Percentiles rank a stretch among this genome's conserved stretches.
phyloP scores from a whole-genome alignment of 2,888 invertebrate genomes.

The Trypoxylon attenuatum region DNA sequence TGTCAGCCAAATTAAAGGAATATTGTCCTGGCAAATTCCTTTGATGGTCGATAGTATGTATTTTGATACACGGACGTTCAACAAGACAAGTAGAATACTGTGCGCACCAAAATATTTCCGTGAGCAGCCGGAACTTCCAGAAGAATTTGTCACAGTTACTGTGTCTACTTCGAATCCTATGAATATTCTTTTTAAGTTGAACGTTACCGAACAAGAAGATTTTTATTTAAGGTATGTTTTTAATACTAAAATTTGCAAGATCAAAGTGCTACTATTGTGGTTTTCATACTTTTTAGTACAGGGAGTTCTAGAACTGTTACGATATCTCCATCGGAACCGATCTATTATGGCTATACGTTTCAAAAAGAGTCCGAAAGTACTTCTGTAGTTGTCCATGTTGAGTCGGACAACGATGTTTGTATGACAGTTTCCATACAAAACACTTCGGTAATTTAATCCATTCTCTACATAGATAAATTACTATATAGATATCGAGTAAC shows the following conservation, averaged over 20 bases:
- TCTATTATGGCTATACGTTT: constrained; percentile 80
- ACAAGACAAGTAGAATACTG: constrained; percentile 76
- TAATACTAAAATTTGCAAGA: background rate
- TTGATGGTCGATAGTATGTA: constrained; percentile 76
- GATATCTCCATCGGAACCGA: constrained; percentile 78
- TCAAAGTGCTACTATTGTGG: too few species aligned
- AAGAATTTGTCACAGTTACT: constrained; percentile 79
- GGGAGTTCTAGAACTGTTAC: constrained; percentile 48
- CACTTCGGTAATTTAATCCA: constrained; percentile 77
- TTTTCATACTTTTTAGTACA: constrained; percentile 50
- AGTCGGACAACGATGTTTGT: constrained; percentile 82
- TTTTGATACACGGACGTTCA: constrained; percentile 52
- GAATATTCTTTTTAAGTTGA: constrained; percentile 78
- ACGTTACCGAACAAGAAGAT: constrained; percentile 77
- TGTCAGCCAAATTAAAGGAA: constrained; percentile 83
- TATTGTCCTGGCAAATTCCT: constrained; percentile 88
- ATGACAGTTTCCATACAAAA: constrained; percentile 88
- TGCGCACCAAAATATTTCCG: constrained; percentile 78
- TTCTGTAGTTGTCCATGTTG: constrained; percentile 80
- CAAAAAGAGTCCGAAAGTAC: constrained; percentile 71
- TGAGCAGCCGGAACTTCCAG: constrained; percentile 31
- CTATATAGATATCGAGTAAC: constrained; percentile 1
- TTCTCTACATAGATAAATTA: too few species aligned
- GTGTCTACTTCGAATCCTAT: constrained; percentile 81
- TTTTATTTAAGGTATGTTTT: constrained; percentile 76